Conservation (phyloP, 2,113 vertebrate genomes). For the Apteryx mantelli region DNA sequence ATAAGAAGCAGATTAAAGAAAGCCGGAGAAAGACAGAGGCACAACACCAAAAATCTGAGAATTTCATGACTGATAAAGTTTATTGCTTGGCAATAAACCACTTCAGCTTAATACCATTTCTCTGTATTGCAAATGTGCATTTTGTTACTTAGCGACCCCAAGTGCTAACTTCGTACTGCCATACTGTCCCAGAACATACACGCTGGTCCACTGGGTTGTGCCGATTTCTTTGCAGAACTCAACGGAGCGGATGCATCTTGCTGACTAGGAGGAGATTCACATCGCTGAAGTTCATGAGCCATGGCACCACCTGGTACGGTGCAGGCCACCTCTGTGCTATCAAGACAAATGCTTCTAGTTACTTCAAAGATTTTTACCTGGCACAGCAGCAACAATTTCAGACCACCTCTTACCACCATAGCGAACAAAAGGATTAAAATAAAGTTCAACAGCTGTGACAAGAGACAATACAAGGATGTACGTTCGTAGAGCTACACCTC, state of each 20-base stretch:
- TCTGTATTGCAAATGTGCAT: background rate
- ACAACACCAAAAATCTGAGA: background rate
- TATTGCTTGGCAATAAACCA: background rate
- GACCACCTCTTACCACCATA: background rate
- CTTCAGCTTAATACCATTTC: background rate
- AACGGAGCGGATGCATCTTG: background rate
- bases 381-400: background rate
- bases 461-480: background rate
- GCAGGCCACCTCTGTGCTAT: background rate
- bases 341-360: slow-evolving; percentile 4
- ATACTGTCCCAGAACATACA: background rate
- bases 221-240: background rate
- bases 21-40: background rate
- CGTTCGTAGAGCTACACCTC: background rate
- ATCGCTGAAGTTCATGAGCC: background rate
- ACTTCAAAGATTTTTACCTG: background rate
- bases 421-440: background rate
- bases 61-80: background rate
- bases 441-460: background rate
- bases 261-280: background rate
- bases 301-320: background rate
- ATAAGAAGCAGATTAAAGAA: background rate
- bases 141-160: background rate
- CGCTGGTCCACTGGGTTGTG: background rate
- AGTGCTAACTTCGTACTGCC: too few relatives aligned